Percentiles rank a stretch among this genome's conserved stretches.
Conservation (phyloP, 2,113 vertebrate species). For the Hippolais icterina region DNA sequence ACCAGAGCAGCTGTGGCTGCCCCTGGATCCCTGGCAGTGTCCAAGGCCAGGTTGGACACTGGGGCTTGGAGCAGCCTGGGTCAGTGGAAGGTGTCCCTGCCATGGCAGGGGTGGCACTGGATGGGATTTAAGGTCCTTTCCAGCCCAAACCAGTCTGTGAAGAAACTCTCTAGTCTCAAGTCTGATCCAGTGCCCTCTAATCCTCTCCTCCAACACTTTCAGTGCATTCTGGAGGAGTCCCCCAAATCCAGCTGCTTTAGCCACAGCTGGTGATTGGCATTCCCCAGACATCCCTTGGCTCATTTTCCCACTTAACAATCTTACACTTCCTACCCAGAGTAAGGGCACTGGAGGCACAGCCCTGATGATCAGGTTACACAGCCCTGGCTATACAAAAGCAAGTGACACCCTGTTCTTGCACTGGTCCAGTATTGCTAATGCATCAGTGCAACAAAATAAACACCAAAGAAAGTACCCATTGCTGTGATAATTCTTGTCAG, state of each 20-base stretch:
- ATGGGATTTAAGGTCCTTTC: fast-evolving
- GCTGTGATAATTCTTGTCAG: background rate
- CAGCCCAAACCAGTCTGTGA: background rate
- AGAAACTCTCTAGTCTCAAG: background rate
- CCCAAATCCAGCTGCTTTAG: background rate
- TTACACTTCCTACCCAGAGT: background rate
- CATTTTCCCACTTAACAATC: background rate
- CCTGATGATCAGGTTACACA: background rate
- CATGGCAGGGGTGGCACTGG: background rate
- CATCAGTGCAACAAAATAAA: background rate
- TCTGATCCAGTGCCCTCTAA: background rate
- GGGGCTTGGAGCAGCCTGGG: background rate
- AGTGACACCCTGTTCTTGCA: background rate
- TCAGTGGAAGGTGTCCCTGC: background rate
- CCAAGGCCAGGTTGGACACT: background rate
- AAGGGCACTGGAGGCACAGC: background rate
- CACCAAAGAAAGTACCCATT: background rate
- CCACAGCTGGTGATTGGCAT: background rate
- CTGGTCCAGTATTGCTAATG: too few relatives aligned
- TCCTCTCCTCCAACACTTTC: background rate
- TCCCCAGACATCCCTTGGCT: background rate
- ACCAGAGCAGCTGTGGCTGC: background rate
- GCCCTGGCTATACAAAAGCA: background rate
- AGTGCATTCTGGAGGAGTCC: background rate
- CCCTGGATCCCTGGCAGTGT: background rate